These are phyloP conservation scores for Xestia rhomboidea DNA, from an alignment of 2,888 invertebrate species.

Conservation along the genomic window DNA sequence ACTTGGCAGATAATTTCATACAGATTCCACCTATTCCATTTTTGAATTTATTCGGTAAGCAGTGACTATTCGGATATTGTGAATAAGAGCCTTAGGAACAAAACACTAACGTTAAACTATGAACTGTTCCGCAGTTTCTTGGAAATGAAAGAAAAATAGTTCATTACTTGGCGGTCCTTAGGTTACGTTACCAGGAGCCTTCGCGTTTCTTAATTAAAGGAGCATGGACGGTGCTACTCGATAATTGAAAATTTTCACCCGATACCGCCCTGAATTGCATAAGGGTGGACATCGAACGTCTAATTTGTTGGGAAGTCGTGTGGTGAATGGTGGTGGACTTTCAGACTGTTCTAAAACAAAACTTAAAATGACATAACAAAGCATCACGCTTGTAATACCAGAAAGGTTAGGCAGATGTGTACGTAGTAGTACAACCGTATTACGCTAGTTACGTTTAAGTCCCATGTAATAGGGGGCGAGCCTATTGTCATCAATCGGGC, in stretches of 20 bases:
- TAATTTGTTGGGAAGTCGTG: conserved; percentile 37
- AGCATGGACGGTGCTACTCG: conserved; percentile 10
- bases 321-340: not conserved
- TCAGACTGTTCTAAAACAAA: not conserved
- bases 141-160: conserved; percentile 45
- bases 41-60: no score
- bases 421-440: no score
- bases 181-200: conserved; percentile 29
- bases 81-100: no score
- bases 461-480: no score
- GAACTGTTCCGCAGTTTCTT: not conserved
- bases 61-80: no score
- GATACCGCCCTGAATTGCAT: conserved; percentile 31
- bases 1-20: no score
- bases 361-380: not conserved
- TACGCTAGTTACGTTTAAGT: no score
- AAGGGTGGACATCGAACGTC: conserved; percentile 22
- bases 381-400: no score
- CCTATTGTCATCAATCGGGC: no score
- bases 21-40: no score
- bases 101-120: not conserved
- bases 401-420: no score
- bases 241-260: conserved; percentile 66
- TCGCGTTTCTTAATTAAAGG: conserved; percentile 55
- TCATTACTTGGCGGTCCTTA: conserved; percentile 17